Evolutionary conservation across 2,888 invertebrate genomes (phyloP).

Genomic region (Epinotia ramella): DNA sequence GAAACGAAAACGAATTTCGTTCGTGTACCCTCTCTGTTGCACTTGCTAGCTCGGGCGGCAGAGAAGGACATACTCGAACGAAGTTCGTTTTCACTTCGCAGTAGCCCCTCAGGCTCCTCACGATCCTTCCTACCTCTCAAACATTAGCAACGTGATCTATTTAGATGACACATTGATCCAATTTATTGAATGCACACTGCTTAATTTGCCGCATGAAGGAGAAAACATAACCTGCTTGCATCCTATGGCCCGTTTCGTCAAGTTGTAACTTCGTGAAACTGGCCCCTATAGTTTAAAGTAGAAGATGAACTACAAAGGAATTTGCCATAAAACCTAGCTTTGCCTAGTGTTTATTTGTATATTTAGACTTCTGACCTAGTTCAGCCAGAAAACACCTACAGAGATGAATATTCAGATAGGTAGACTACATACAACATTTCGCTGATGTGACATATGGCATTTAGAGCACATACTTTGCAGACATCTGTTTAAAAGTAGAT

Average conservation of each 20-base stretch:
- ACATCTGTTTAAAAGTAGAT: background rate
- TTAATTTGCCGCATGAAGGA: background rate
- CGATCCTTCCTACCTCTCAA: constrained; percentile 2
- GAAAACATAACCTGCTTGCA: background rate
- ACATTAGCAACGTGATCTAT: background rate
- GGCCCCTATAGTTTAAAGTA: background rate
- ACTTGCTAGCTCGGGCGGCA: too few species aligned
- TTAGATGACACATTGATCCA: background rate
- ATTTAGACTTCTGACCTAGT: background rate
- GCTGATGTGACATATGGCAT: background rate
- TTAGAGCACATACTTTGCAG: background rate
- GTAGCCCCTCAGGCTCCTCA: too few species aligned
- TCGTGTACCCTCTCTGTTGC: too few species aligned
- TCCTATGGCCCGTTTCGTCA: too few species aligned
- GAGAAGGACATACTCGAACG: too few species aligned
- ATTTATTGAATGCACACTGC: background rate
- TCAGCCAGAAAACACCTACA: background rate
- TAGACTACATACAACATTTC: background rate
- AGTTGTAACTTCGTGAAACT: too few species aligned
- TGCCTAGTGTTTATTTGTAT: too few species aligned
- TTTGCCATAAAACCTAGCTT: too few species aligned
- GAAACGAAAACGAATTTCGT: too few species aligned
- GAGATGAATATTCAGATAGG: background rate
- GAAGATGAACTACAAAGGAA: background rate
- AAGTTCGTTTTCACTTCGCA: too few species aligned